Evolutionary conservation across 1,140 invertebrate genomes (phyloP), one percentile per base, ranked within the genome.

Genomic region (Microplitis demolitor): DNA sequence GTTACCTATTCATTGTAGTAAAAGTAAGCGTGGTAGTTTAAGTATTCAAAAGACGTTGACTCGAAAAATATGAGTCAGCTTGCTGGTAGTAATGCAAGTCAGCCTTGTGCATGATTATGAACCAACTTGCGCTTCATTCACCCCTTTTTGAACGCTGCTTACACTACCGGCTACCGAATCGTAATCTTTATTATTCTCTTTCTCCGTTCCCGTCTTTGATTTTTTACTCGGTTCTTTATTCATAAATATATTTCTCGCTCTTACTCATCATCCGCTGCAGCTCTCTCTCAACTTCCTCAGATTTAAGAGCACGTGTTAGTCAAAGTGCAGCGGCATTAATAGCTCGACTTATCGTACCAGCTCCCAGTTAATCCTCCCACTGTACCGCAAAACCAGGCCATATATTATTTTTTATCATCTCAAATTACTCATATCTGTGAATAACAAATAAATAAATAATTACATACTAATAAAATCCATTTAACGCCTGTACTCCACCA

Each of bases 81-180:
- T 5, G 14, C 24, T 9, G 13, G 24, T 6, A 14, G 6, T 39
- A 16, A 11, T 50, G 14, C 35, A 64, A 39, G 35, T 35, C 35
- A 66, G 34, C 34, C 56, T 9, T 31, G 16, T 66, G 39, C 66
- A n/a, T 51, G n/a, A 51, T 66, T 66, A 68, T 68, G 37, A 56
- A 68, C 66, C 33, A 24, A 14, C 66, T 68, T 68, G 6, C 24
- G 66, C 51, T 68, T 56, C 66, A 68, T 68, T 68, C 66, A 68
- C 14, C 66, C 66, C 37, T 66, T 45, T 45, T 45, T 45, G 39
- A 45, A 6, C 39, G 39, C 11, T 3, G 39, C 8, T 45, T 45
- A 45, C 6, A 33, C 60, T 61, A 33, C 60, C 37, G 24, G 24
- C n/a, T 66, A 35, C 13, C 33, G 31, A 61, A 61, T 13, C 11